Evolutionary conservation across 2,113 vertebrate species (phyloP).

Genomic region (Corythoichthys haematopterus): DNA sequence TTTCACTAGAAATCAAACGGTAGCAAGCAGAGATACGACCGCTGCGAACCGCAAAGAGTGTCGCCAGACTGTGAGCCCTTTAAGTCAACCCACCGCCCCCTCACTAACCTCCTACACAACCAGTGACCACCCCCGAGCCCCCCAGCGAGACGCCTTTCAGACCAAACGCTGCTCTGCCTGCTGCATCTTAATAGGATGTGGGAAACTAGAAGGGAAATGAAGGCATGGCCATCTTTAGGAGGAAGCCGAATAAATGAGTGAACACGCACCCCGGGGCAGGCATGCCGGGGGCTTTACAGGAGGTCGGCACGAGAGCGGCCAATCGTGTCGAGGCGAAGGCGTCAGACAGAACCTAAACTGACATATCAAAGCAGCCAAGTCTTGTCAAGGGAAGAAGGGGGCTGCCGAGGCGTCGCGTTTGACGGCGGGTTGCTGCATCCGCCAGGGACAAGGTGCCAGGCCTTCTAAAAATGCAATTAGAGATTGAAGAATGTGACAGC

Average conservation of each 20-base stretch:
- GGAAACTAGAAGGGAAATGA: conserved; percentile 61
- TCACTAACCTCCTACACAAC: conserved; percentile 54
- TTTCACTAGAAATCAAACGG: conserved; percentile 21
- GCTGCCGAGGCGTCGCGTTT: conserved; percentile 51
- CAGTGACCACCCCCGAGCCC: conserved; percentile 22
- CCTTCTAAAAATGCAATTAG: conserved; percentile 55
- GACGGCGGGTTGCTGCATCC: conserved; percentile 22
- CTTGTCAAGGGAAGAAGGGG: conserved; percentile 54
- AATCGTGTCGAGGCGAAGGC: conserved; percentile 64
- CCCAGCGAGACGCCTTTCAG: conserved; percentile 52
- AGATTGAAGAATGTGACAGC: conserved; percentile 47
- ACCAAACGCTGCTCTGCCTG: conserved; percentile 48
- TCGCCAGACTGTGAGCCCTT: conserved; percentile 50
- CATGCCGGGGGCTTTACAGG: conserved; percentile 60
- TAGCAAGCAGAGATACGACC: conserved; percentile 40
- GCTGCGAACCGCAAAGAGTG: conserved; percentile 24
- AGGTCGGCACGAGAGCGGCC: conserved; percentile 56
- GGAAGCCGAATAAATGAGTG: conserved; percentile 66
- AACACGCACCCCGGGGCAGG: conserved; percentile 64
- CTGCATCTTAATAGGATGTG: conserved; percentile 66
- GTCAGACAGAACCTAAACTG: conserved; percentile 67
- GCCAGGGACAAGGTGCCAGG: background rate
- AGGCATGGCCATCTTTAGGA: conserved; percentile 67
- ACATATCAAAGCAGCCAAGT: conserved; percentile 67
- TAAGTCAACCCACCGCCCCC: conserved; percentile 37